Percentiles rank a stretch among this genome's conserved stretches.
These are phyloP conservation scores for Pituophis catenifer DNA, from an alignment of 2,113 vertebrate species.

Conservation along the genomic window DNA sequence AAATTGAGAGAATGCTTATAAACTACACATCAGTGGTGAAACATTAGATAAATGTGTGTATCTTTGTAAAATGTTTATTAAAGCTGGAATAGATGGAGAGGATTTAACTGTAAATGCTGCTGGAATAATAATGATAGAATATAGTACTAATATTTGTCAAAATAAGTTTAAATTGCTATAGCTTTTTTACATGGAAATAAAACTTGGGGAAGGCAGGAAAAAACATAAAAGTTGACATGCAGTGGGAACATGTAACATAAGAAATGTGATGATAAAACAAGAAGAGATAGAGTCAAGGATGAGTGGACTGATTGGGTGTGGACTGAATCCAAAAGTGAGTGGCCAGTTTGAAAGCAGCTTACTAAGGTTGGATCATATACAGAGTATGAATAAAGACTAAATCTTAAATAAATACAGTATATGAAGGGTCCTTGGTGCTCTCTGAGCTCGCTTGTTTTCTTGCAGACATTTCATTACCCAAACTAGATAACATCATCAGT, in stretches of 20 bases:
- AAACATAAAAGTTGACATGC: not conserved
- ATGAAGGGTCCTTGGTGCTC: not conserved
- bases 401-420: not conserved
- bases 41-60: not conserved
- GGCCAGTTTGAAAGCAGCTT: not conserved
- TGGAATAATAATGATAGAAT: not conserved
- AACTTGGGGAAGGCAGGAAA: not conserved
- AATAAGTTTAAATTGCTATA: not conserved
- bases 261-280: not conserved
- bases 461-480: not conserved
- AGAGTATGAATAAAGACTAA: not conserved
- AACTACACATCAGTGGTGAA: not conserved
- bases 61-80: not conserved
- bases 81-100: not conserved
- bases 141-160: not conserved
- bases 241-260: not conserved
- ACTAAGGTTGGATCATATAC: not conserved
- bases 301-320: not conserved
- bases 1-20: not conserved
- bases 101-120: not conserved
- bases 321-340: not conserved
- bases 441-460: not conserved
- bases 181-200: not conserved
- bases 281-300: not conserved
- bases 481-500: not conserved